Base-by-base conservation (phyloP, 2,797 vertebrate species). In the Sebastes hubbsi region DNA sequence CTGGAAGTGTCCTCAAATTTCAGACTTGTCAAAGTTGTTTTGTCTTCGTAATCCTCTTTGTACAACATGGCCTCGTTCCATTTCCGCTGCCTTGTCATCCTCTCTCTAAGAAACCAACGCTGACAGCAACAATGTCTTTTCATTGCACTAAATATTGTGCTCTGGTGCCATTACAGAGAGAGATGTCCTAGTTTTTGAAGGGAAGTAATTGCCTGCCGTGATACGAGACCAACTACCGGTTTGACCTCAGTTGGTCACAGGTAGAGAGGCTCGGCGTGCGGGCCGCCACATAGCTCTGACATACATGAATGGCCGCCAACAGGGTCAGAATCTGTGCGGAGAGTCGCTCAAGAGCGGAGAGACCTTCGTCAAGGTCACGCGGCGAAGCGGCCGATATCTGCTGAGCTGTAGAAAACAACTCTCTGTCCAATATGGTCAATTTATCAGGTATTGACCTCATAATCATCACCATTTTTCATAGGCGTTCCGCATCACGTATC, bases 1-100 rank as follows among this genome's bases (percentile, higher is more conserved):
- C 68, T 63, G 88, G 90, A 92, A 84, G 91, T 92, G 89, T 93
- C 91, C 91, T 94, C 87, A 89, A 92, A 94, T 93, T 91, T 91
- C 81, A 88, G 86, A 90, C 90, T 91, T 94, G 92, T 94, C 92
- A 93, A 76, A 84, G 87, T 89, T 92, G 90, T 93, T 94, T 92
- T 92, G 92, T 93, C 91, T 90, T 87, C 84, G 75, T 92, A 89
- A 93, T 94, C 91, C 87, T 92, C 87, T 90, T 90, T 91, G 85
- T 90, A 77, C 82, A 81, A 91, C 81, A 75, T 72, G 84, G 85
- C 83, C 80, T 46, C 12, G 34, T 87, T 91, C 86, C 83, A 82
- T 91, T 89, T 68, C 75, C 75, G 29, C 84, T 25, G 83, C 77
- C 81, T 87, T 75, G 77, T 92, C 87, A 81, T 84, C 81, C 72